Percentiles rank a stretch among this genome's conserved stretches.
These are phyloP conservation scores for Stichodactyla helianthus DNA, from an alignment of 64 coral and sea anemone species.

Conservation along the genomic window DNA sequence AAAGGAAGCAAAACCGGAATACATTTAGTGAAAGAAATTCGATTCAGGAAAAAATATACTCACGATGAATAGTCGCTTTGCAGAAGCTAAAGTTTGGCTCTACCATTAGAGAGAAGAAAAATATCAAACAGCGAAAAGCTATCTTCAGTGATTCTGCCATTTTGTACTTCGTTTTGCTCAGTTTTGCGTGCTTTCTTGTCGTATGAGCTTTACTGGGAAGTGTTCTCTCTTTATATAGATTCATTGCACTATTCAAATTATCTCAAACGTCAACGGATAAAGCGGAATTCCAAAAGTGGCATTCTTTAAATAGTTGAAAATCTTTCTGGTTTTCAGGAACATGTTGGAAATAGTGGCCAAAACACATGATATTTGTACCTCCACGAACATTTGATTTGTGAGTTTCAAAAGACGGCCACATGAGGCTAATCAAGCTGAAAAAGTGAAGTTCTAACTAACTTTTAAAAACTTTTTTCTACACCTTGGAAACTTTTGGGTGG, in stretches of 20 bases:
- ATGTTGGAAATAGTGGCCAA: neutral
- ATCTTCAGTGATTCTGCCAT: neutral
- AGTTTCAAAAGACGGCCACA: neutral
- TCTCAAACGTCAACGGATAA: neutral
- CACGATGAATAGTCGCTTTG: neutral
- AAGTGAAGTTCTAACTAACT: neutral
- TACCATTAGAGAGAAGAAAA: neutral
- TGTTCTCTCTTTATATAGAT: neutral
- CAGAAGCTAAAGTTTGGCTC: neutral
- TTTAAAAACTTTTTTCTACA: neutral
- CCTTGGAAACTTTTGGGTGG: neutral
- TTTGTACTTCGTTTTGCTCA: neutral
- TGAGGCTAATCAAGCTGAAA: neutral
- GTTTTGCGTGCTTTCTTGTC: neutral
- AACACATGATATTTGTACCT: neutral
- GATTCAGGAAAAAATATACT: neutral
- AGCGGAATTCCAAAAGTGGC: neutral
- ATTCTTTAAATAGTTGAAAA: slow-evolving; percentile 7
- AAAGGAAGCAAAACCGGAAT: neutral
- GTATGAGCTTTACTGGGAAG: neutral
- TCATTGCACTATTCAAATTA: neutral
- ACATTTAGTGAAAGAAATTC: neutral
- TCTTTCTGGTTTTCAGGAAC: slow-evolving; percentile 6
- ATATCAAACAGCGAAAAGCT: neutral
- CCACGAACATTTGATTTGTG: neutral